Base-by-base conservation (phyloP, 2,888 invertebrate genomes). In the Orthosia cruda region DNA sequence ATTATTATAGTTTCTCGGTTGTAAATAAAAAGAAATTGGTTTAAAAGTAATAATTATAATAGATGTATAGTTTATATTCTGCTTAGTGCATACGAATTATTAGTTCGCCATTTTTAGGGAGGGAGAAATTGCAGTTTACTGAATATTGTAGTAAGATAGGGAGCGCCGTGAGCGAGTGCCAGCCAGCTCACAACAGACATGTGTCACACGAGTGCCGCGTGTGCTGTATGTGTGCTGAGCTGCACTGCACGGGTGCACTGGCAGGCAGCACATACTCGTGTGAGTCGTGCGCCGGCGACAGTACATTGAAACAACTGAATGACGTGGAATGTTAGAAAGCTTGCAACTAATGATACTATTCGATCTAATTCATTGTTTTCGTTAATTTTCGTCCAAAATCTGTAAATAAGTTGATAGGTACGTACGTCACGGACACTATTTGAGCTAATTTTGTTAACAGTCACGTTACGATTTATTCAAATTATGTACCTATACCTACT, bases 401-500 rank as follows among this genome's bases (percentile, higher is more conserved):
- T 93, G 92, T 95, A 93, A 91, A 94, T 93, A 93, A 84, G 86
- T 89, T 84, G 77, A 82, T 89, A 86, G 88, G 88, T 88, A 89
- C 84, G 40, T 40, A 79, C 72, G 78, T 81, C 82, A 81, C 80
- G 79, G 85, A 80, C 83, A 86, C 86, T 84, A 87, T 89, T 87
- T 85, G 84, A 89, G 88, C 89, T 90, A 86, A 84, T 89, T 91
- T 91, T 91, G 92, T 91, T 92, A 89, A 91, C 91, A 91, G 89
- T 90, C 92, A 90, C 92, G 90, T 94, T 89, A 93, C 91, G 91
- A 91, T 92, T 90, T 88, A 91, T 93, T 91, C 89, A 92, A 92
- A 92, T 92, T 91, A 92, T 93, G 92, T 94, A 93, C 91, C 90
- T 92, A 90, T 92, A 93, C 91, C 92, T 93, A 94, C 92, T 93